Evolutionary conservation across 2,888 invertebrate genomes (phyloP), one percentile per base, ranked within the genome.

Genomic region (Exocentrus adspersus): DNA sequence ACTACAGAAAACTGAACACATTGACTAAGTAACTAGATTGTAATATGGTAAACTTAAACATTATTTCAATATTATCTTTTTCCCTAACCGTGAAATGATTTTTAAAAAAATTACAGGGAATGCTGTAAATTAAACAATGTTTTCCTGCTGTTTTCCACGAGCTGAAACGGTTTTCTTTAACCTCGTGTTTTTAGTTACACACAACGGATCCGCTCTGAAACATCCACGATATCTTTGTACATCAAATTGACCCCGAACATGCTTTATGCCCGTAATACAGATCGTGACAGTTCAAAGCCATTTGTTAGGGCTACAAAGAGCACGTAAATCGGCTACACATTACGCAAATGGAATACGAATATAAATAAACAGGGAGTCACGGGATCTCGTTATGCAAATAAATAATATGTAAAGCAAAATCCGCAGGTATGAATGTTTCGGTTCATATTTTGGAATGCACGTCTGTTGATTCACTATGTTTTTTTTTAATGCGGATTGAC

Each of bases 291-390:
- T 57, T 57, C 46, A 57, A 57, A 57, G 57, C 46, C 46, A 57
- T 57, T 57, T 46, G 57, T 57, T 57, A 57, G 46, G 57, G 30
- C 14, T 42, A 57, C 46, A 57, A 57, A 57, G 57, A 57, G 57
- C 57, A 57, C 57, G 57, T 57, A 57, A 57, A 57, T 57, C 57
- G 57, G 30, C 45, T 57, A 57, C 32, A 46, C 46, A 46, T 45
- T 57, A 57, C 57, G 57, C 57, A 57, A 46, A 57, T 57, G 30
- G 57, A 57, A 57, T 57, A 57, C 42, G 57, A 57, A 57, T 57
- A 46, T 24, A 57, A 46, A 46, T 57, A 30, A 46, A 46, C 57
- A 54, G 10, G 46, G 24, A 28, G 45, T 28, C 41, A 57, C 32
- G 46, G 57, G 46, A 32, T 46, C 57, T 46, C 46, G 46, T 57